Percentiles rank a stretch among this genome's conserved stretches.
These are phyloP conservation scores for Lathamus discolor DNA, from an alignment of 2,113 vertebrate genomes.

Conservation along the genomic window DNA sequence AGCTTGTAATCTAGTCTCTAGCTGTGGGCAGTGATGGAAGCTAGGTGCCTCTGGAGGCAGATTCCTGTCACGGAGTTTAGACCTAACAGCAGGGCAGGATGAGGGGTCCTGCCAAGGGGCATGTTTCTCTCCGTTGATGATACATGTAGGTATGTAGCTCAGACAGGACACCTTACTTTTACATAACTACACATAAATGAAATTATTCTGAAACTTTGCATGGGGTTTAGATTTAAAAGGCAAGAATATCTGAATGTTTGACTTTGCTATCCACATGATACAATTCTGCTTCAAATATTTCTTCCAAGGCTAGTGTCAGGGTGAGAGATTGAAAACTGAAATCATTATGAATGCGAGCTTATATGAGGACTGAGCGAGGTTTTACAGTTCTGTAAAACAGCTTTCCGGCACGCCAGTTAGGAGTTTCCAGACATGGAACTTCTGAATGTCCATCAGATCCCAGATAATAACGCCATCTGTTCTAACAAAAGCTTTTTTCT, in stretches of 20 bases:
- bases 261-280: neutral
- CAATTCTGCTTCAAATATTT: neutral
- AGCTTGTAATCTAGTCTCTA: neutral
- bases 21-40: neutral
- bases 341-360: neutral
- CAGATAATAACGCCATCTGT: neutral
- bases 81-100: accelerated
- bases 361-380: accelerated
- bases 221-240: neutral
- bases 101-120: too few species aligned
- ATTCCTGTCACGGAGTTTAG: neutral
- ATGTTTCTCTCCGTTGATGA: accelerated
- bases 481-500: slow-evolving; percentile 3
- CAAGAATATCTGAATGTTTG: neutral
- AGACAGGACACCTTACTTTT: neutral
- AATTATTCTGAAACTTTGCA: neutral
- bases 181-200: neutral
- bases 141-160: neutral
- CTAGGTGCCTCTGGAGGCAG: neutral
- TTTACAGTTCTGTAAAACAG: neutral
- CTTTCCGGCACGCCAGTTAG: neutral
- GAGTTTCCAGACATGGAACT: neutral
- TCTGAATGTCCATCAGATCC: neutral
- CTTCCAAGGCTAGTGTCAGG: neutral
- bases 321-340: neutral